A percentile compares a stretch with the other conserved stretches of the same genome.
phyloP scores from a whole-genome alignment of 2,797 vertebrate genomes.

The Poecilia wingei region DNA sequence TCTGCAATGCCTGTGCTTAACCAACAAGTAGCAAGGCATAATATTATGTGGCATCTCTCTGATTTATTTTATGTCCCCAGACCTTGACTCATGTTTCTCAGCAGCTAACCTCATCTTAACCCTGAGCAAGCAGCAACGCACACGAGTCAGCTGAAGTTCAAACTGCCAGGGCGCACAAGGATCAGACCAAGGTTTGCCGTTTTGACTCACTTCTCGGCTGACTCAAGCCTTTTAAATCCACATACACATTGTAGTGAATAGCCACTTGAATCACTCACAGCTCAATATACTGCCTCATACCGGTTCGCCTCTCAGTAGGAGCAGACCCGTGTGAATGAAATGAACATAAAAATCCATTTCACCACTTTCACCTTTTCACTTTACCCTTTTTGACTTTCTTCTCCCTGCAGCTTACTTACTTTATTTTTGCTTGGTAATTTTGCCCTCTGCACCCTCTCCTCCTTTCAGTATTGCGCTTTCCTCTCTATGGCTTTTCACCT shows the following conservation, averaged over 20 bases:
- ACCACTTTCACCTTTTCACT: conserved; percentile 59
- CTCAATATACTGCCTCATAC: conserved; percentile 66
- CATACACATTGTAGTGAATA: conserved; percentile 48
- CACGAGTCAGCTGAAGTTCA: conserved; percentile 62
- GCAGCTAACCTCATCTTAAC: conserved; percentile 54
- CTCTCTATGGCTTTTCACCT: conserved; percentile 41
- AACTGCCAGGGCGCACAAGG: conserved; percentile 49
- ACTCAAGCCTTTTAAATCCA: conserved; percentile 61
- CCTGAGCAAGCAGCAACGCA: conserved; percentile 42
- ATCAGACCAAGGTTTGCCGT: conserved; percentile 56
- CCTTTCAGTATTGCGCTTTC: conserved; percentile 35
- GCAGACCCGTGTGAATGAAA: conserved; percentile 60
- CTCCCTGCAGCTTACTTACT: conserved; percentile 56
- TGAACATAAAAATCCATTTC: conserved; percentile 71
- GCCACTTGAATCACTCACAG: conserved; percentile 73
- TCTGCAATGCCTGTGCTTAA: conserved; percentile 6
- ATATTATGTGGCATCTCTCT: conserved; percentile 32
- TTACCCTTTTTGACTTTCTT: conserved; percentile 50
- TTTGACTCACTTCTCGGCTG: conserved; percentile 56
- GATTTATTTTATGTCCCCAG: conserved; percentile 48
- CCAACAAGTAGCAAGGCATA: conserved; percentile 24
- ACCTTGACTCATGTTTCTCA: conserved; percentile 45
- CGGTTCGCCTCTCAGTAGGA: conserved; percentile 64
- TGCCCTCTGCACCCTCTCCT: conserved; percentile 41
- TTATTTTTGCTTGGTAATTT: conserved; percentile 69